A percentile compares a stretch with the other conserved stretches of the same genome.
phyloP scores from a whole-genome alignment of 2,888 invertebrate genomes.

The Agrochola macilenta region DNA sequence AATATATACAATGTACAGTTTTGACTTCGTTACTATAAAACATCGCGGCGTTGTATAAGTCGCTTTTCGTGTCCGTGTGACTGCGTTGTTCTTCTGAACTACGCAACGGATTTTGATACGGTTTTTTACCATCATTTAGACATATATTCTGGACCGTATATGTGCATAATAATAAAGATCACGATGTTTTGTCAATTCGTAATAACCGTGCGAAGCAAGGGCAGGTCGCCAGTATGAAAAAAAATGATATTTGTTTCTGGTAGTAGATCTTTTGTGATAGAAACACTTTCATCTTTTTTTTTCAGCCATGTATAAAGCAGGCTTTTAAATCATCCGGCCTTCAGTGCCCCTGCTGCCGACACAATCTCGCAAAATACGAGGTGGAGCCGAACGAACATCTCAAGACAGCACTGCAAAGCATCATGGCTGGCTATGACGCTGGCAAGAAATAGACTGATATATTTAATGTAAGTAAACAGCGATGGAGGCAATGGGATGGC shows the following conservation, averaged over 20 bases:
- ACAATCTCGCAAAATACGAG: constrained; percentile 90
- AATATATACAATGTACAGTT: no score
- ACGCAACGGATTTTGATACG: no score
- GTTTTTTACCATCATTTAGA: neutral
- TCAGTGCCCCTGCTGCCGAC: constrained; percentile 93
- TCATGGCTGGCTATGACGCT: constrained; percentile 93
- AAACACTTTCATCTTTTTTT: constrained; percentile 47
- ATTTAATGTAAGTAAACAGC: constrained; percentile 3
- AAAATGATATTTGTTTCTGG: neutral
- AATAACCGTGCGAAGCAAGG: neutral
- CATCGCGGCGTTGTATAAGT: no score
- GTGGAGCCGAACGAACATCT: constrained; percentile 91
- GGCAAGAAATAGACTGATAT: constrained; percentile 76
- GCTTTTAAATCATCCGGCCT: constrained; percentile 92
- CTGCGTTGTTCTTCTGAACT: no score
- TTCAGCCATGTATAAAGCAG: constrained; percentile 91
- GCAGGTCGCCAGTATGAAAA: neutral
- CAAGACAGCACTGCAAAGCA: constrained; percentile 87
- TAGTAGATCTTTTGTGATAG: neutral
- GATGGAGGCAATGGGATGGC: constrained; percentile 14
- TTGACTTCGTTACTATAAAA: no score
- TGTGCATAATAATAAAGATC: neutral
- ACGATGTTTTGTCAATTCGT: neutral
- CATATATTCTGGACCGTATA: neutral
- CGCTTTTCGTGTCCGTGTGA: no score